A percentile compares a stretch with the other conserved stretches of the same genome.
phyloP scores from a whole-genome alignment of 2,113 vertebrate genomes.

The Vireo altiloquus region DNA sequence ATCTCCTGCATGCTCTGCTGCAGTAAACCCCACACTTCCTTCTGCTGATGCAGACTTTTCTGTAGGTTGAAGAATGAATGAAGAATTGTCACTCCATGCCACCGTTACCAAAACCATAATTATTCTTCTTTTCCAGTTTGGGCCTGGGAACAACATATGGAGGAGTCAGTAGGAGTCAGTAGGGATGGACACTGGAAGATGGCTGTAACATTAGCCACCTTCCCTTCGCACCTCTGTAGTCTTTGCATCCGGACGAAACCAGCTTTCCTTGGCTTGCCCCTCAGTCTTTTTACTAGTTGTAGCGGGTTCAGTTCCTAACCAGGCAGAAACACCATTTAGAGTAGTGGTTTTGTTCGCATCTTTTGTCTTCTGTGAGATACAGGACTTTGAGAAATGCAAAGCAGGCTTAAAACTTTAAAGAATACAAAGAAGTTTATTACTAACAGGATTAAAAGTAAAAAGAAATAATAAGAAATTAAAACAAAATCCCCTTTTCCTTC shows the following conservation, averaged over 20 bases:
- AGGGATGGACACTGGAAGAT: background rate
- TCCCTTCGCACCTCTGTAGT: background rate
- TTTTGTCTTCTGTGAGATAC: too few relatives aligned
- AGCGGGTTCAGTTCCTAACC: too few relatives aligned
- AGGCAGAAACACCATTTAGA: too few relatives aligned
- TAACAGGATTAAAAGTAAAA: too few relatives aligned
- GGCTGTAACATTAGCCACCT: background rate
- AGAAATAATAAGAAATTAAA: too few relatives aligned
- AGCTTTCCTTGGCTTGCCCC: background rate
- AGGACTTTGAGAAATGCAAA: too few relatives aligned
- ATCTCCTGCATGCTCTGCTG: constrained; percentile 49
- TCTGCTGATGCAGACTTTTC: constrained; percentile 32
- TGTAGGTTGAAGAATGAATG: constrained; percentile 50
- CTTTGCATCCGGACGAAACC: background rate
- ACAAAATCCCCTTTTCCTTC: too few relatives aligned
- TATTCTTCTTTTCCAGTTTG: constrained; percentile 61
- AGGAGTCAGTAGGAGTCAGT: background rate
- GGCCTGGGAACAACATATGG: constrained; percentile 49
- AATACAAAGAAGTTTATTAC: too few relatives aligned
- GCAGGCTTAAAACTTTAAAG: too few relatives aligned
- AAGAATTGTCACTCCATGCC: constrained; percentile 55
- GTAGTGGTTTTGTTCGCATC: too few relatives aligned
- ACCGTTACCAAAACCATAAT: constrained; percentile 56
- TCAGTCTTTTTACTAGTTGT: background rate
- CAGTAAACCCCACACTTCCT: constrained; percentile 15